A percentile compares a stretch with the other conserved stretches of the same genome.
Conservation (phyloP, 1,140 invertebrate genomes). For the Pseudomyrmex flavicornis region DNA sequence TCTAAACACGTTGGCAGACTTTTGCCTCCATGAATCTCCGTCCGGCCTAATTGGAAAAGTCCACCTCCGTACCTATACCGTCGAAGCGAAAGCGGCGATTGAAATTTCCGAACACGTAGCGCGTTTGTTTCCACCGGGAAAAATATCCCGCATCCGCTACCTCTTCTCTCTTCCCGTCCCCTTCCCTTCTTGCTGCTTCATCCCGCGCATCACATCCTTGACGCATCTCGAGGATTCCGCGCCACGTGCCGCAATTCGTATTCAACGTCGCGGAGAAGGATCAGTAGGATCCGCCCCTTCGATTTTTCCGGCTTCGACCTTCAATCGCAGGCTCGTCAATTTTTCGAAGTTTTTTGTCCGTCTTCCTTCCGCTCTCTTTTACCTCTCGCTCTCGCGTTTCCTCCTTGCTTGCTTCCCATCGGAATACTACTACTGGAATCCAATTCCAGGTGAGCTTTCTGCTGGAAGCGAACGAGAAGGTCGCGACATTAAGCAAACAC, state of each 20-base stretch:
- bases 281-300: conserved; percentile 34
- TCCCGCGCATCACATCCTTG: conserved; percentile 7
- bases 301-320: conserved; percentile 13
- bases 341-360: conserved; percentile 5
- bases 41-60: conserved; percentile 81
- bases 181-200: not conserved
- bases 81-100: conserved; percentile 61
- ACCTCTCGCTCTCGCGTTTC: not conserved
- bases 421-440: conserved; percentile 40
- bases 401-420: not conserved
- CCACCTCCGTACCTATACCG: conserved; percentile 58
- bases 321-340: not conserved
- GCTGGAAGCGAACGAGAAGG: conserved; percentile 19
- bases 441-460: conserved; percentile 34
- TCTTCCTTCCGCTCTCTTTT: not conserved
- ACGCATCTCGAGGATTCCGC: conserved; percentile 42
- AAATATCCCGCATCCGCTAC: conserved; percentile 64
- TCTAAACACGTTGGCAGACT: conserved; percentile 33
- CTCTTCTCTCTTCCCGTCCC: not conserved
- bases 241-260: conserved; percentile 70
- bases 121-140: conserved; percentile 77
- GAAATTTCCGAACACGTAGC: conserved; percentile 79
- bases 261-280: conserved; percentile 51
- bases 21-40: conserved; percentile 75
- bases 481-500: conserved; percentile 49